Evolutionary conservation across 2,113 vertebrate species (phyloP).

Genomic region (Saiga tatarica): DNA sequence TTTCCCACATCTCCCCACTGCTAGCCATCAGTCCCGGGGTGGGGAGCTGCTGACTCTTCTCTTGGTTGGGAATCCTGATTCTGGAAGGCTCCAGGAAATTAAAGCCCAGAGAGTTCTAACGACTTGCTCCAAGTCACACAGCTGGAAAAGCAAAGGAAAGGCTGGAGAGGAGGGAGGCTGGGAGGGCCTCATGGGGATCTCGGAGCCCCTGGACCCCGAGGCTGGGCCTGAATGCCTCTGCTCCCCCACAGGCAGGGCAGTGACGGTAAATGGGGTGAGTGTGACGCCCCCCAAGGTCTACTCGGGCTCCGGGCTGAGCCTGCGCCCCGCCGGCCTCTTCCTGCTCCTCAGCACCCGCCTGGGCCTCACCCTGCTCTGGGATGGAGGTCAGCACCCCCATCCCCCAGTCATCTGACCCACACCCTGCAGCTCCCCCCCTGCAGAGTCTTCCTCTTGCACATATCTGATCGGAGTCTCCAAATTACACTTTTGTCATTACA

Average conservation of each 20-base stretch:
- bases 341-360: slow-evolving; percentile 85
- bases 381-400: slow-evolving; percentile 85
- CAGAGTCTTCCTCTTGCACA: fast-evolving
- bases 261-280: slow-evolving; percentile 89
- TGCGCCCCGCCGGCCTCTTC: slow-evolving; percentile 86
- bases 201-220: neutral
- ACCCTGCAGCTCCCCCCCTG: fast-evolving
- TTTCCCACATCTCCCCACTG: neutral
- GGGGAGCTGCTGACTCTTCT: neutral
- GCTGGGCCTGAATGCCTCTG: neutral
- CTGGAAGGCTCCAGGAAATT: neutral
- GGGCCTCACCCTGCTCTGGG: slow-evolving; percentile 89
- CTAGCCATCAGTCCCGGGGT: neutral
- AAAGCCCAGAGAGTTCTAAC: neutral
- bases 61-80: neutral
- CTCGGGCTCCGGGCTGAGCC: slow-evolving; percentile 86
- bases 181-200: neutral
- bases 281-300: slow-evolving; percentile 88
- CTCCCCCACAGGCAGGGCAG: slow-evolving; percentile 83
- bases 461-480: neutral
- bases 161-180: neutral
- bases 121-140: neutral
- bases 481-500: neutral
- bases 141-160: neutral
- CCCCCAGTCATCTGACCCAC: fast-evolving